Evolutionary conservation across 2,797 vertebrate genomes (phyloP).

Genomic region (Scleropages formosus): DNA sequence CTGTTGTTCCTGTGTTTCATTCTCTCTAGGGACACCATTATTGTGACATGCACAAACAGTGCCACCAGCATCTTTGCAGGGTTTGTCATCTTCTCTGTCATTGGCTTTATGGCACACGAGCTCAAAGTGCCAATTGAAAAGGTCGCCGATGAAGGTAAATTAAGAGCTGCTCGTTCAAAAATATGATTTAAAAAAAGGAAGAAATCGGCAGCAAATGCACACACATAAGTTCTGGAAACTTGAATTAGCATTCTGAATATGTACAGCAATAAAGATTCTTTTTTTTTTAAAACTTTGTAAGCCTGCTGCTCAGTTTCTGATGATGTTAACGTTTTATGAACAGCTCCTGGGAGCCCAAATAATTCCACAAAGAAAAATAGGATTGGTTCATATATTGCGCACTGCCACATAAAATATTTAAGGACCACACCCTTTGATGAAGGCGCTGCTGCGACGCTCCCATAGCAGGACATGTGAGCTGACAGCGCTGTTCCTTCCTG

Average conservation of each 20-base stretch:
- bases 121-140: constrained; percentile 94
- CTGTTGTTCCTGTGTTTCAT: constrained; percentile 17
- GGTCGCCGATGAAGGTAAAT: constrained; percentile 96
- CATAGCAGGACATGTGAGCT: background rate
- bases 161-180: background rate
- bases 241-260: background rate
- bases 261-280: background rate
- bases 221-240: background rate
- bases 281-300: constrained; percentile 9
- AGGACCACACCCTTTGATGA: background rate
- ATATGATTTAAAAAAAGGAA: too few relatives aligned
- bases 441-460: background rate
- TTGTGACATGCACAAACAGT: constrained; percentile 95
- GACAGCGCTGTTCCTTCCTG: background rate
- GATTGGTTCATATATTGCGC: background rate
- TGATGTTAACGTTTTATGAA: background rate
- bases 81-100: constrained; percentile 98
- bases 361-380: background rate
- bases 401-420: background rate
- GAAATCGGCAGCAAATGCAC: background rate
- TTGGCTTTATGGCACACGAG: constrained; percentile 97
- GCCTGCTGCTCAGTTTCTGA: background rate
- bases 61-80: constrained; percentile 97
- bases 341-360: background rate
- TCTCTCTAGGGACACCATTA: constrained; percentile 84